Base-by-base conservation (phyloP, 2,888 invertebrate species). In the Isoperla grammatica region DNA sequence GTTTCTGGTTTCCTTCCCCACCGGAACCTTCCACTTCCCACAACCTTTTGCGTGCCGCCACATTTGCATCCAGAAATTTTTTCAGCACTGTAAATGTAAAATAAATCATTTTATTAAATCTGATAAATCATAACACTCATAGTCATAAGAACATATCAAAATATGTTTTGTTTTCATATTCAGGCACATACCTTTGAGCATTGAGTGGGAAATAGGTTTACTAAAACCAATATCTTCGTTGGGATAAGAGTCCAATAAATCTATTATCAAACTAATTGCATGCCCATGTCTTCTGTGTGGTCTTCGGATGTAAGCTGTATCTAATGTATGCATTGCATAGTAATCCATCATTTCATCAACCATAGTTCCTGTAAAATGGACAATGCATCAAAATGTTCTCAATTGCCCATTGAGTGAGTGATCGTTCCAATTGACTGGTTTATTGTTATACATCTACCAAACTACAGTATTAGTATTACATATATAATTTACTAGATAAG, bases 11-110 rank as follows among this genome's bases (percentile, higher is more conserved):
- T 29, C 71, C 73, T 63, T 70, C 71, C 15, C 65, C 64, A 37
- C 74, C 74, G 61, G 70, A 68, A 40, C 72, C 71, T 62, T 69
- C 67, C 45, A 73, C 67, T 63, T 73, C 72, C 75, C 75, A 75
- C 56, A 75, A 70, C 59, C 68, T 69, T 23, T 69, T 65, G 43
- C 72, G 71, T 61, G 70, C 69, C 40, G 67, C 67, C 49, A 70
- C 69, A 56, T 68, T 67, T 13, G 66, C 61, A 15, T 60, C 66
- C 59, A 75, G 64, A 67, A 73, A 74, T 62, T 69, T 71, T 50
- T 67, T 66, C 29, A 75, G 53, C 9, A 75, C 74, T 75, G 62
- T 17, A 68, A 65, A 29, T n/a, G n/a, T n/a, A n/a, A n/a, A n/a
- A n/a, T n/a, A n/a, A n/a, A n/a, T n/a, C n/a, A n/a, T n/a, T n/a